Base-by-base conservation (phyloP, 1,140 invertebrate species). In the Hycleus phaleratus region DNA sequence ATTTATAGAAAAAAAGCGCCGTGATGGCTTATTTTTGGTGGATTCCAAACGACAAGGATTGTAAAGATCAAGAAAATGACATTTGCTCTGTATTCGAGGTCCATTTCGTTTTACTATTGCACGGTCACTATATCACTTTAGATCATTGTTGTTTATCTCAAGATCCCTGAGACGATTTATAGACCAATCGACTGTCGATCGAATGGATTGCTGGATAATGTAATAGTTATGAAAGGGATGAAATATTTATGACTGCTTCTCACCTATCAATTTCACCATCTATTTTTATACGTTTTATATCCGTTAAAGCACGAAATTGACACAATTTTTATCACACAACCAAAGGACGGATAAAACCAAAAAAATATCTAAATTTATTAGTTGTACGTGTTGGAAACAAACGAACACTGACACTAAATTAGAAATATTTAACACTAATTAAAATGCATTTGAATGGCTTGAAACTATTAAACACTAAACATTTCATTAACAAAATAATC, bases 101-200 rank as follows among this genome's bases (percentile, higher is more conserved):
- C 46, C 49, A 49, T 48, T 54, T 24, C 12, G 51, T 38, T 11
- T 55, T 59, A 59, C 50, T 51, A 32, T 55, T 59, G 48, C 42
- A 38, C 50, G 12, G 7, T 39, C 25, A 49, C 11, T 58, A 58
- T 48, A 58, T 58, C 56, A 58, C 56, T 52, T 52, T 54, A 59
- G 46, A 59, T 55, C 58, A 59, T 59, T 54, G 46, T 45, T 59
- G 58, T 59, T 59, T 59, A 59, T 59, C 58, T 55, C 7, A 40
- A 42, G 50, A 42, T 46, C 42, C 44, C 40, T 43, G 26, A 18
- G 47, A 58, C 56, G 56, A 58, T 58, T 58, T 58, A 58, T 51
- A 44, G 18, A 52, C 49, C 56, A 58, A 57, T 44, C 25, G 40
- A 38, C 26, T 47, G 26, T 40, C 42, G 40, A 56, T 50, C 26